Base-by-base conservation (phyloP, 2,113 vertebrate genomes). In the Nesogale talazaci region DNA sequence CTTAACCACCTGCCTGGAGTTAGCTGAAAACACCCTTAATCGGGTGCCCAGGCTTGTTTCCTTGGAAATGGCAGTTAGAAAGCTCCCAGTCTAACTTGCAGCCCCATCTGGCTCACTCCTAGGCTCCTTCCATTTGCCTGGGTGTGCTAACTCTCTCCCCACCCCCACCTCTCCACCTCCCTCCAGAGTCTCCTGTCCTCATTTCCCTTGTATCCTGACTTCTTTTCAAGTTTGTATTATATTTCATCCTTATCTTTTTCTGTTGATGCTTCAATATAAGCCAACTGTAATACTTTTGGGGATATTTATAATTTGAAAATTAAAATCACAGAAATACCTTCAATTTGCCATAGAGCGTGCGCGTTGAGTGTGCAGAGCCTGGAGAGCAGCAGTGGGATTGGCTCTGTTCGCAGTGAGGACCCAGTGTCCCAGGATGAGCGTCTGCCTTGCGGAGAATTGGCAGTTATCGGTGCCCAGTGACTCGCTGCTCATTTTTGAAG, bases 391-490 rank as follows among this genome's bases (percentile, higher is more conserved):
- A 42, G 6, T 5, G 11, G 79, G 52, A 25, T 84, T 76, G 61
- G 70, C 63, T 81, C 0, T 56, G 1, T 40, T 74, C 80, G 27
- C 67, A 85, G 75, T 20, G 75, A 83, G 11, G 52, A 31, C 36
- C 61, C 65, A 79, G 36, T 59, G 42, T 75, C 56, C 31, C 16
- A 80, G 87, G 88, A 52, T 1, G 34, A 88, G 46, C 2, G 1
- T 46, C 67, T 57, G 69, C 23, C 81, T 85, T 89, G 76, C 83
- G 72, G 93, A 90, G 74, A n/a, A 36, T 42, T 57, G 69, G 56
- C 12, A 40, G 38, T 78, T 69, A 81, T 80, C 91, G 93, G 86
- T 56, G 90, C 83, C 90, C 86, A 61, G 61, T 87, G 88, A 84
- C 89, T 4, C 0, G 19, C 79, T 86, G 34, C 74, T 95, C 83